These are phyloP conservation scores for Eumeta japonica DNA, from an alignment of 1,140 invertebrate species.

Conservation along the genomic window DNA sequence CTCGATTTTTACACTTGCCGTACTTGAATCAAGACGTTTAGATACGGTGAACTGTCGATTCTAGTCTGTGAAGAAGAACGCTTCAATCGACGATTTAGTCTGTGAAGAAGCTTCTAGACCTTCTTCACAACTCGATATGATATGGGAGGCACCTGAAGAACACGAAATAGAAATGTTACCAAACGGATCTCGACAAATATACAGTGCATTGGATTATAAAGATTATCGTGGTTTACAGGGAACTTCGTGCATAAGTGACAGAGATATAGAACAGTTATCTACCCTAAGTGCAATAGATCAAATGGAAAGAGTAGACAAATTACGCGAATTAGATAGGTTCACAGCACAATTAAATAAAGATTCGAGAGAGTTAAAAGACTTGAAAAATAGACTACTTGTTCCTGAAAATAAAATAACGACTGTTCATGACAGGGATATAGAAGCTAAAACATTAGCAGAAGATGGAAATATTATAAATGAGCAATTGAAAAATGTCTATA, in stretches of 20 bases:
- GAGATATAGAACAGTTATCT: conserved; percentile 73
- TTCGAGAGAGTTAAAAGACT: conserved; percentile 73
- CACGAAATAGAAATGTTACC: conserved; percentile 52
- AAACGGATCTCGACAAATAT: conserved; percentile 61
- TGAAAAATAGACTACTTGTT: conserved; percentile 68
- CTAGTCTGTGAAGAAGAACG: conserved; percentile 65
- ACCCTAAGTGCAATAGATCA: conserved; percentile 74
- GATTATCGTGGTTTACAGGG: conserved; percentile 68
- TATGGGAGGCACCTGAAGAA: conserved; percentile 71
- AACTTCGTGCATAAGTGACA: conserved; percentile 72
- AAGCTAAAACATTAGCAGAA: conserved; percentile 61
- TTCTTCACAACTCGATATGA: conserved; percentile 74
- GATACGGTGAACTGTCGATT: conserved; percentile 55
- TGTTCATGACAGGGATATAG: conserved; percentile 54
- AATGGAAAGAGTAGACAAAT: conserved; percentile 72
- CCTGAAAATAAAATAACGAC: conserved; percentile 49
- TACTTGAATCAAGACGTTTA: conserved; percentile 41
- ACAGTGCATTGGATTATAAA: conserved; percentile 76
- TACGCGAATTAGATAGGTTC: conserved; percentile 74
- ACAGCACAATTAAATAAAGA: conserved; percentile 76
- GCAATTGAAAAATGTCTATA: conserved; percentile 67
- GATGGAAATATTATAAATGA: conserved; percentile 69
- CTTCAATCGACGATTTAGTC: conserved; percentile 68
- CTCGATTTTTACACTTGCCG: conserved; percentile 72
- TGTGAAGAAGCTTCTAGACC: conserved; percentile 64